phyloP scores from a whole-genome alignment of 2,113 vertebrate species.

The Onychostoma macrolepis region DNA sequence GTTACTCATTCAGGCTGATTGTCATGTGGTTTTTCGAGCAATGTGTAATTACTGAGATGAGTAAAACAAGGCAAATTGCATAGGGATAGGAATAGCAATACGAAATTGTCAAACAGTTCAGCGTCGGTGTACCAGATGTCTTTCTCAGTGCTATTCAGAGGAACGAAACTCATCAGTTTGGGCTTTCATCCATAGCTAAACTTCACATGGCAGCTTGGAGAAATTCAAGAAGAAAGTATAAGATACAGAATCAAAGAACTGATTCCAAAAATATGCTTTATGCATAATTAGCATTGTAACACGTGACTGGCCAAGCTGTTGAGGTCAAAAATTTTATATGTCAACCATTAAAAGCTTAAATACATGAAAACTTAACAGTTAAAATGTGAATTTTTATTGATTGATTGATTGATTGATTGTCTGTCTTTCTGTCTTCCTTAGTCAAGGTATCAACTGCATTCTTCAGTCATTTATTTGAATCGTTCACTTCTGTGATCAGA shows the following conservation, averaged over 20 bases:
- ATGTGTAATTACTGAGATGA: slow-evolving; percentile 38
- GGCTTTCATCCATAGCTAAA: slow-evolving; percentile 37
- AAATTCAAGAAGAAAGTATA: not conserved
- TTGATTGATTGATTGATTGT: not conserved
- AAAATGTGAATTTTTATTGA: not conserved
- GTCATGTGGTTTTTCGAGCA: slow-evolving; percentile 13
- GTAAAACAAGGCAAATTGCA: slow-evolving; percentile 42
- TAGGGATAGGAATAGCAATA: slow-evolving; percentile 33
- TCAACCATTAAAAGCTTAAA: not conserved
- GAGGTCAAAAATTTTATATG: not conserved
- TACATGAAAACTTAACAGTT: not conserved
- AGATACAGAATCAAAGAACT: not conserved
- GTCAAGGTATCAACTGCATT: not conserved
- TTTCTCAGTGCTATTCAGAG: slow-evolving; percentile 24
- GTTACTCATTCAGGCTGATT: slow-evolving; percentile 46
- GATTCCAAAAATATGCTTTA: not conserved
- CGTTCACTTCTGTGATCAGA: not conserved
- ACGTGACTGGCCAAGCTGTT: not conserved
- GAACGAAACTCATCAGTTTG: slow-evolving; percentile 40
- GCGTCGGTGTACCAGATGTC: slow-evolving; percentile 46
- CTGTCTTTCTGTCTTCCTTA: not conserved
- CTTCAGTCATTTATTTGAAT: not conserved
- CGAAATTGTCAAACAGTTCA: slow-evolving; percentile 36
- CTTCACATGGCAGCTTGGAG: not conserved
- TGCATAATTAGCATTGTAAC: not conserved